phyloP scores from a whole-genome alignment of 2,888 invertebrate species.

The Nephrotoma appendiculata region DNA sequence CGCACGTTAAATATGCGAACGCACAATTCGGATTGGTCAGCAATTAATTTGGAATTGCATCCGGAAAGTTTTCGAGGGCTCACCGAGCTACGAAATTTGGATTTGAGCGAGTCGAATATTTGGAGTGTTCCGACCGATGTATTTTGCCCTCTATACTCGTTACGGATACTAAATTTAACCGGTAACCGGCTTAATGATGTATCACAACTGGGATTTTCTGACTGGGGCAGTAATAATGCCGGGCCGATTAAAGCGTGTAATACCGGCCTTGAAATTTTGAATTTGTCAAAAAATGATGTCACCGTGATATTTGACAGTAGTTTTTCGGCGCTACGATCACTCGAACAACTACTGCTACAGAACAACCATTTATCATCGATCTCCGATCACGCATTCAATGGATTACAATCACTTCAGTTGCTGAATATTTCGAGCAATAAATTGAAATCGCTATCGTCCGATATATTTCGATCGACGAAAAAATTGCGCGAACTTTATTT shows the following conservation, averaged over 20 bases:
- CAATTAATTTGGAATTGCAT: slow-evolving; percentile 60
- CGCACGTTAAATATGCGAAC: slow-evolving; percentile 52
- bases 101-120: slow-evolving; percentile 61
- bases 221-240: slow-evolving; percentile 50
- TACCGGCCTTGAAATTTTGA: slow-evolving; percentile 49
- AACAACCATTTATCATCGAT: slow-evolving; percentile 61
- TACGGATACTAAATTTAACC: slow-evolving; percentile 56
- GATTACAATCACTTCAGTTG: slow-evolving; percentile 49
- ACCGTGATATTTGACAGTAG: slow-evolving; percentile 54
- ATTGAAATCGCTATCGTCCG: slow-evolving; percentile 59
- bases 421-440: slow-evolving; percentile 68
- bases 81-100: slow-evolving; percentile 47
- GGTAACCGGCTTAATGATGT: slow-evolving; percentile 66
- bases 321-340: slow-evolving; percentile 49
- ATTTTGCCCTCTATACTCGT: slow-evolving; percentile 53
- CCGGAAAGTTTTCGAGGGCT: slow-evolving; percentile 55
- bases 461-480: slow-evolving; percentile 56
- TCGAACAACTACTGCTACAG: slow-evolving; percentile 55
- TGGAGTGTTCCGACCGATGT: slow-evolving; percentile 57
- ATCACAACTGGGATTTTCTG: slow-evolving; percentile 56
- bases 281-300: slow-evolving; percentile 61
- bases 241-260: slow-evolving; percentile 54
- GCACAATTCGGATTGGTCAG: slow-evolving; percentile 68
- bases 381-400: slow-evolving; percentile 61
- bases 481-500: slow-evolving; percentile 58